A percentile compares a stretch with the other conserved stretches of the same genome.
Evolutionary conservation across 2,113 vertebrate genomes (phyloP).

Genomic region (Corvus hawaiiensis): DNA sequence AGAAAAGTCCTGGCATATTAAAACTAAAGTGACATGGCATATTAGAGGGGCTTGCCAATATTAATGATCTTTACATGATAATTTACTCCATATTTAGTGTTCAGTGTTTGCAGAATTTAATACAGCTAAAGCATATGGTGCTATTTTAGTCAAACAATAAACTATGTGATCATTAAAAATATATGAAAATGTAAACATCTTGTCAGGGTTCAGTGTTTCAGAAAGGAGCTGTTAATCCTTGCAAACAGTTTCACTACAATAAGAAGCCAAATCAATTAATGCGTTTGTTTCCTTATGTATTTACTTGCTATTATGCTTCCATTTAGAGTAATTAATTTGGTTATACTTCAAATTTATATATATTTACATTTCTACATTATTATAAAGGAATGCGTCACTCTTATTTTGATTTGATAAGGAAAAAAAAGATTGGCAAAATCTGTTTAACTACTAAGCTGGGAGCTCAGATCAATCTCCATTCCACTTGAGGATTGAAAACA

Average conservation of each 20-base stretch:
- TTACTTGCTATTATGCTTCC: constrained; percentile 10
- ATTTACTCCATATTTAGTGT: constrained; percentile 37
- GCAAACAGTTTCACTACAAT: not conserved
- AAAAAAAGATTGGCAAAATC: constrained; percentile 23
- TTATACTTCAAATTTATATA: not conserved
- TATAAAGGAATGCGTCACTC: not conserved
- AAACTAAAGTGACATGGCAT: not conserved
- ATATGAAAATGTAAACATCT: constrained; percentile 32
- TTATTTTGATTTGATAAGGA: constrained; percentile 3
- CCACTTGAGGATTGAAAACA: not conserved
- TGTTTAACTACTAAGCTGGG: not conserved
- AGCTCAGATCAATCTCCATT: not conserved
- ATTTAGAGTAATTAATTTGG: constrained; percentile 27
- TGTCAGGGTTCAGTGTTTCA: constrained; percentile 32
- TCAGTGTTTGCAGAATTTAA: not conserved
- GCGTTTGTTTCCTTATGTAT: constrained; percentile 6
- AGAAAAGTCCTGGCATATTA: not conserved
- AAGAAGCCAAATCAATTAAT: not conserved
- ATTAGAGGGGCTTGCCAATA: constrained; percentile 1
- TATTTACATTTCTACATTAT: not conserved
- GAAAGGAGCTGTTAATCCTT: constrained; percentile 29
- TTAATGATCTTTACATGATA: not conserved
- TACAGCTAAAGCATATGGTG: not conserved
- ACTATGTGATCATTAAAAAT: constrained; percentile 50
- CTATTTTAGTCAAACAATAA: constrained; percentile 15